Percentiles rank a stretch among this genome's conserved stretches.
phyloP scores from a whole-genome alignment of 2,113 vertebrate species.

The Martes martes region DNA sequence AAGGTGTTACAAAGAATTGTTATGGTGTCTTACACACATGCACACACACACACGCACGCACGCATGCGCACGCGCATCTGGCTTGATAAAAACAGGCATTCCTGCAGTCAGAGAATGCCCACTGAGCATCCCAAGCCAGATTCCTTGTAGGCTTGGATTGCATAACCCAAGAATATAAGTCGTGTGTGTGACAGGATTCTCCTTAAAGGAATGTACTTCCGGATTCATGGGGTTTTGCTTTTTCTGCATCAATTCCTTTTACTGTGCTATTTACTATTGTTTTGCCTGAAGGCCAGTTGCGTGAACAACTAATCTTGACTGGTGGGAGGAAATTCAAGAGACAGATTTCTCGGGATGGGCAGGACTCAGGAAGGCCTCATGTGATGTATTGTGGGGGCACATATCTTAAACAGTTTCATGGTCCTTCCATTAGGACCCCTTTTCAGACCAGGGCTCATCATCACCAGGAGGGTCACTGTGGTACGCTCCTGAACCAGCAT shows the following conservation, averaged over 20 bases:
- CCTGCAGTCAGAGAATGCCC: not conserved
- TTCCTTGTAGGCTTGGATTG: not conserved
- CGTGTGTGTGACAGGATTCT: not conserved
- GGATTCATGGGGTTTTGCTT: not conserved
- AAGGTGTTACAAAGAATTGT: not conserved
- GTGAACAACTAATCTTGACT: not conserved
- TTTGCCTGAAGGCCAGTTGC: not conserved
- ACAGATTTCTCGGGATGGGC: not conserved
- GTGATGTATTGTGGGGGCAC: not conserved
- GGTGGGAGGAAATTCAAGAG: not conserved
- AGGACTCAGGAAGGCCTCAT: too few relatives aligned
- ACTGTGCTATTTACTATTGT: not conserved
- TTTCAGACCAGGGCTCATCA: not conserved
- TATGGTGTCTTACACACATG: not conserved
- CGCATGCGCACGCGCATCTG: not conserved
- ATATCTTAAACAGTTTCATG: not conserved
- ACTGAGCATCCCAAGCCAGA: not conserved
- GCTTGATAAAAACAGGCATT: not conserved
- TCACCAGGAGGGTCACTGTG: not conserved
- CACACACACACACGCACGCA: too few relatives aligned
- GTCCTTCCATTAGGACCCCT: not conserved
- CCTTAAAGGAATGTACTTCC: not conserved
- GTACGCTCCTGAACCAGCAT: accelerated
- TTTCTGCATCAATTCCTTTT: not conserved
- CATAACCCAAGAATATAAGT: not conserved